Percentiles rank a stretch among this genome's conserved stretches.
These are phyloP conservation scores for Sminthurides aquaticus DNA, from an alignment of 2,888 invertebrate species.

Conservation along the genomic window DNA sequence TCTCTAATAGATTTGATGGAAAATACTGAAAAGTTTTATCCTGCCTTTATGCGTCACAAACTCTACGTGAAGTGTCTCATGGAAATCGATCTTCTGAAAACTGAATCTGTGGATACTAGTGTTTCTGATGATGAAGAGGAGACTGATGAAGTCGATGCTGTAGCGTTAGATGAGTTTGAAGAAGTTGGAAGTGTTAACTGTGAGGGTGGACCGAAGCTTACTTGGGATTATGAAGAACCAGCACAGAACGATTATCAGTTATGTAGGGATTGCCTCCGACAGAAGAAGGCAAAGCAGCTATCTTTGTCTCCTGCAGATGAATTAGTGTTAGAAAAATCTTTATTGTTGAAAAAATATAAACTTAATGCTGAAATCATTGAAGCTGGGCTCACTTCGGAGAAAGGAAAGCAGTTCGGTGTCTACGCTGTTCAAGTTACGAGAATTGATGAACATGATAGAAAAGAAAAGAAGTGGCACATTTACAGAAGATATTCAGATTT, in stretches of 20 bases:
- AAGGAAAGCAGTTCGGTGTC: slow-evolving; percentile 77
- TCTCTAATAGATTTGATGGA: slow-evolving; percentile 59
- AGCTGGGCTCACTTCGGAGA: slow-evolving; percentile 67
- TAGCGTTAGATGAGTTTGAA: slow-evolving; percentile 54
- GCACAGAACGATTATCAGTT: slow-evolving; percentile 33
- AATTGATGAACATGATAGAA: slow-evolving; percentile 49
- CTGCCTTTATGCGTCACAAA: slow-evolving; percentile 59
- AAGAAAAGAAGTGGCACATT: slow-evolving; percentile 78
- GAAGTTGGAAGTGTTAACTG: slow-evolving; percentile 10
- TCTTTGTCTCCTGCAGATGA: slow-evolving; percentile 30
- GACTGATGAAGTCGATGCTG: slow-evolving; percentile 48
- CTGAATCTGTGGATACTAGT: slow-evolving; percentile 44
- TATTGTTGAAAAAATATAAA: slow-evolving; percentile 33
- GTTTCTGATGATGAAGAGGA: slow-evolving; percentile 52
- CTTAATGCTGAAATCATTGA: slow-evolving; percentile 40
- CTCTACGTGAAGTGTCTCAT: slow-evolving; percentile 63
- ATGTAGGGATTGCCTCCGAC: slow-evolving; percentile 40
- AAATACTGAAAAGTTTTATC: slow-evolving; percentile 56
- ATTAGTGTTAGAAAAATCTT: slow-evolving; percentile 32
- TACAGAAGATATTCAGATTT: slow-evolving; percentile 91
- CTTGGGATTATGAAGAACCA: slow-evolving; percentile 1
- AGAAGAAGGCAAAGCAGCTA: slow-evolving; percentile 22
- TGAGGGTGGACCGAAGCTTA: neutral
- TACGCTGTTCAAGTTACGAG: slow-evolving; percentile 76
- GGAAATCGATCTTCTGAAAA: slow-evolving; percentile 62